Percentiles rank a stretch among this genome's conserved stretches.
These are phyloP conservation scores for Alectura lathami DNA, from an alignment of 2,113 vertebrate species.

Conservation along the genomic window DNA sequence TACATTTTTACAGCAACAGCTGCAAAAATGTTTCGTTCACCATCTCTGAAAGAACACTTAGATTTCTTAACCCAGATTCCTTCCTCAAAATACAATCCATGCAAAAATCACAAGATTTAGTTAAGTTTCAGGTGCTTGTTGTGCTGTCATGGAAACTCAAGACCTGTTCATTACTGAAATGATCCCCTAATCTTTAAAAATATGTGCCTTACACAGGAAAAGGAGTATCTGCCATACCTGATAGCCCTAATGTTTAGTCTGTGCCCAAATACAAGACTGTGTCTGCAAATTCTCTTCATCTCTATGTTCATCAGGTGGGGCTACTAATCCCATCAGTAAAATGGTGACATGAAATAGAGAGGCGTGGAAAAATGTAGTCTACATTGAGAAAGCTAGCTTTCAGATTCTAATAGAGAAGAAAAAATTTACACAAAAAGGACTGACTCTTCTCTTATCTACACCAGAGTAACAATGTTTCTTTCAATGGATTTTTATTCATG, in stretches of 20 bases:
- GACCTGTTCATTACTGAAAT: neutral
- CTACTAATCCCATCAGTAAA: neutral
- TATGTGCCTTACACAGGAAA: neutral
- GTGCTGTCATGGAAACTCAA: neutral
- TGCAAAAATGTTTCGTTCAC: neutral
- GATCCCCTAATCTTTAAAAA: neutral
- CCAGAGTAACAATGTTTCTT: rapidly evolving
- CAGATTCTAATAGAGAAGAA: neutral
- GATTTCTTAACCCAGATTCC: neutral
- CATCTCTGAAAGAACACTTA: neutral
- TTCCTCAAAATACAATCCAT: neutral
- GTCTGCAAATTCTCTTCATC: neutral
- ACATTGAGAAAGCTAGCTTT: neutral
- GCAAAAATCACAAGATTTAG: neutral
- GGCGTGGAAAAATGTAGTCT: neutral
- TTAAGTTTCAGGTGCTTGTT: neutral
- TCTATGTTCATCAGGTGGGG: neutral
- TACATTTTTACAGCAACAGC: neutral
- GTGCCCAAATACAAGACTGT: neutral
- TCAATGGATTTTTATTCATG: neutral
- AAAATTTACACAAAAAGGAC: neutral
- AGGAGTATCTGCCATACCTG: rapidly evolving
- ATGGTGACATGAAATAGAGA: neutral
- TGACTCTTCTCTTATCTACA: neutral
- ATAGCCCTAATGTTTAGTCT: neutral